Percentiles rank a stretch among this genome's conserved stretches.
These are phyloP conservation scores for Seira sanloemensis DNA, from an alignment of 2,888 invertebrate species.

Conservation along the genomic window DNA sequence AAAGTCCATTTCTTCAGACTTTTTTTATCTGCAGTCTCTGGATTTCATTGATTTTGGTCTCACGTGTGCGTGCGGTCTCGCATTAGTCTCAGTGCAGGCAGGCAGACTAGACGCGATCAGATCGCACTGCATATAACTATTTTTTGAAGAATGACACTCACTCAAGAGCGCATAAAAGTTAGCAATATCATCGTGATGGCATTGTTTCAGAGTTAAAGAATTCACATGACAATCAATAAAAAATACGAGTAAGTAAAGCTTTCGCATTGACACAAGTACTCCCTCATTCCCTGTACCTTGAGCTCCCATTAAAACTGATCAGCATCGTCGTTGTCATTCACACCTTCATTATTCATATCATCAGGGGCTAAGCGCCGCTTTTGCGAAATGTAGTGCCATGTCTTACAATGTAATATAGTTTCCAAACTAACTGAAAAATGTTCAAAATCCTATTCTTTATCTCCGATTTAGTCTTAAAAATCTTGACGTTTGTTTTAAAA, in stretches of 20 bases:
- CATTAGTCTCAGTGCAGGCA: neutral
- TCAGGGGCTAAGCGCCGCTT: too few species aligned
- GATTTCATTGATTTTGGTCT: slow-evolving; percentile 9
- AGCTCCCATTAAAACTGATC: slow-evolving; percentile 16
- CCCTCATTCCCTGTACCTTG: neutral
- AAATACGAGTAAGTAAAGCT: neutral
- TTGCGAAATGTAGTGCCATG: too few species aligned
- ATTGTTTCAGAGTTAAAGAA: slow-evolving; percentile 10
- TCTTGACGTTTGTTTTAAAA: too few species aligned
- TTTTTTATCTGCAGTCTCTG: neutral
- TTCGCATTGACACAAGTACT: neutral
- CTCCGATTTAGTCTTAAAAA: too few species aligned
- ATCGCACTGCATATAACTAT: neutral
- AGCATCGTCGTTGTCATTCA: slow-evolving; percentile 10
- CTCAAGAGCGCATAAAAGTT: slow-evolving; percentile 1
- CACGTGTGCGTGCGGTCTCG: neutral
- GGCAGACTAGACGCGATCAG: too few species aligned
- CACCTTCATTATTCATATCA: slow-evolving; percentile 3
- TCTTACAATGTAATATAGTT: too few species aligned
- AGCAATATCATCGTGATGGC: slow-evolving; percentile 6
- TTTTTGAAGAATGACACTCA: neutral
- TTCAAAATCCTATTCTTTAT: too few species aligned
- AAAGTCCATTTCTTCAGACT: neutral
- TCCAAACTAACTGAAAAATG: too few species aligned
- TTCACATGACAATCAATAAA: slow-evolving; percentile 1